Percentiles rank a stretch among this genome's conserved stretches.
Evolutionary conservation across 2,888 invertebrate genomes (phyloP).

Genomic region (Tinea trinotella): DNA sequence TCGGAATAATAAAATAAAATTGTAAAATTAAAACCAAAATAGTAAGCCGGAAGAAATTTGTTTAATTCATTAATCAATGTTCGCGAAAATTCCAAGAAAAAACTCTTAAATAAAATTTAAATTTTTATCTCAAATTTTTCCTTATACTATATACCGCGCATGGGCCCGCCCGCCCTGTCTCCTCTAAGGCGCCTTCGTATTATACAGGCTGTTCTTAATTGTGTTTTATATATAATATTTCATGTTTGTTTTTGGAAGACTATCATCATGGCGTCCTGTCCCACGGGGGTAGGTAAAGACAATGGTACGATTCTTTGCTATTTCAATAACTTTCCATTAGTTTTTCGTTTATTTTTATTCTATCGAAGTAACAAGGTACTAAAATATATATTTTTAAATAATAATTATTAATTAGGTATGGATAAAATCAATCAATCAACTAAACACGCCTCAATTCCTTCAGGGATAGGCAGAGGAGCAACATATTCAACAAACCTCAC

Average conservation of each 20-base stretch:
- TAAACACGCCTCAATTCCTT: too few relatives aligned
- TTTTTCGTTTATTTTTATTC: conserved; percentile 2
- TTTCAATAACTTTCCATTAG: too few relatives aligned
- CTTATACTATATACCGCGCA: conserved; percentile 41
- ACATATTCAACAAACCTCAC: too few relatives aligned
- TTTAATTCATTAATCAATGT: too few relatives aligned
- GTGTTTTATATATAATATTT: background rate
- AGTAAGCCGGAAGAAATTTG: too few relatives aligned
- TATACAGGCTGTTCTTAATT: conserved; percentile 42
- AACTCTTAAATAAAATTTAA: conserved; percentile 3
- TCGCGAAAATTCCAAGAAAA: too few relatives aligned
- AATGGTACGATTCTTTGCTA: too few relatives aligned
- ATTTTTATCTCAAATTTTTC: conserved; percentile 31
- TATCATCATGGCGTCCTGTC: too few relatives aligned
- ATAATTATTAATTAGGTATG: background rate
- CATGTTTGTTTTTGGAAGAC: background rate
- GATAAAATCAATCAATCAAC: conserved; percentile 1
- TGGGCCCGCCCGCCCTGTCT: conserved; percentile 55
- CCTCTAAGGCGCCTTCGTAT: conserved; percentile 60
- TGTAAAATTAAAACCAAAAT: too few relatives aligned
- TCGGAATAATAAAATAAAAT: too few relatives aligned
- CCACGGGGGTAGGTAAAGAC: too few relatives aligned
- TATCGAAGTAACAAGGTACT: background rate
- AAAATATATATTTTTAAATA: background rate
- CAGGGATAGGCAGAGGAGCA: too few relatives aligned